Percentiles rank a stretch among this genome's conserved stretches.
Evolutionary conservation across 1,140 invertebrate species (phyloP).

Genomic region (Drosophila repletoides): DNA sequence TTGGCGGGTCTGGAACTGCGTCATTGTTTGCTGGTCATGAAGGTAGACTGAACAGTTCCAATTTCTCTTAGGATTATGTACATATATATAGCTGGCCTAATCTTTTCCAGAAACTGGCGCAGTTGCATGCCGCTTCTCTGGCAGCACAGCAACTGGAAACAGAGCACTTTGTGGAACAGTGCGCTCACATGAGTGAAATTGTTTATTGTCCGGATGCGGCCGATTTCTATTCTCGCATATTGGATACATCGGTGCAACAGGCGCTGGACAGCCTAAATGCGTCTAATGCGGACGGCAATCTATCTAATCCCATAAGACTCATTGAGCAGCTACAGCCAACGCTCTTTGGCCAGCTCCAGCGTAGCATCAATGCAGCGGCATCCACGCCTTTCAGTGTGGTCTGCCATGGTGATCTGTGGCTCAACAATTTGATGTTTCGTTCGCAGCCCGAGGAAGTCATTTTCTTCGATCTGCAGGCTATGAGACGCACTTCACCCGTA

Average conservation of each 20-base stretch:
- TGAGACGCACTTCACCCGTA: conserved; percentile 83
- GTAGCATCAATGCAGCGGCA: conserved; percentile 50
- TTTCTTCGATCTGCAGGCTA: conserved; percentile 84
- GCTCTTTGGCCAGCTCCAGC: conserved; percentile 59
- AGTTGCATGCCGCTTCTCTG: conserved; percentile 72
- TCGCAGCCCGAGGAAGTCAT: conserved; percentile 71
- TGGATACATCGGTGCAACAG: conserved; percentile 73
- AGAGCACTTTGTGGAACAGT: conserved; percentile 37
- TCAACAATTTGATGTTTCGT: conserved; percentile 82
- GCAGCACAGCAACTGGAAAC: conserved; percentile 59
- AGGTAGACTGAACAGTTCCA: conserved; percentile 34
- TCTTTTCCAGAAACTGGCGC: conserved; percentile 70
- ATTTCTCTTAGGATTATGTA: not conserved
- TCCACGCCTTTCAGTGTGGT: conserved; percentile 68
- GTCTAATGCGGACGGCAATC: conserved; percentile 64
- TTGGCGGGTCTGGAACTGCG: conserved; percentile 61
- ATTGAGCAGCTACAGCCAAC: conserved; percentile 55
- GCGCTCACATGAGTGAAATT: conserved; percentile 60
- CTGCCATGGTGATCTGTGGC: conserved; percentile 82
- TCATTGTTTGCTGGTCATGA: conserved; percentile 74
- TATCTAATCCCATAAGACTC: conserved; percentile 59
- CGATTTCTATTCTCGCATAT: conserved; percentile 69
- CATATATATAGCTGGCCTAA: not conserved
- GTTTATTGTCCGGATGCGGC: conserved; percentile 72
- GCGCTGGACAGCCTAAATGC: conserved; percentile 64